phyloP scores from a whole-genome alignment of 2,888 invertebrate genomes.

The Chloroclystis v-ata region DNA sequence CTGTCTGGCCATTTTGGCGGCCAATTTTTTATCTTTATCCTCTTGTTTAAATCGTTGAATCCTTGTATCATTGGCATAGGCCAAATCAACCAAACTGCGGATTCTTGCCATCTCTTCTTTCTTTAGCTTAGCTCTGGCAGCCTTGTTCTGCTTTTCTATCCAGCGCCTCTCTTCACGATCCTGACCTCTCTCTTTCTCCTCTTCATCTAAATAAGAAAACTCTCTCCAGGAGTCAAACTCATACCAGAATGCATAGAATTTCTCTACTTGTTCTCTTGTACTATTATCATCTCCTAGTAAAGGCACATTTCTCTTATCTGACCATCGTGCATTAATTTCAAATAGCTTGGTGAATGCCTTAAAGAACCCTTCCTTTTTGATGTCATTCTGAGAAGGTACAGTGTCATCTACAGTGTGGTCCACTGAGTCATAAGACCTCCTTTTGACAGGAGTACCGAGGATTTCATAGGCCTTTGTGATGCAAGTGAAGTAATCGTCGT shows the following conservation, averaged over 20 bases:
- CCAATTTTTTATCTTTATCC: conserved; percentile 93
- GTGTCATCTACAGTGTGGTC: conserved; percentile 96
- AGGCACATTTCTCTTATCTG: conserved; percentile 91
- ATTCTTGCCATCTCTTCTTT: conserved; percentile 98
- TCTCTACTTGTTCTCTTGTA: conserved; percentile 89
- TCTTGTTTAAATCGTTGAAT: conserved; percentile 95
- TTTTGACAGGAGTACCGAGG: conserved; percentile 85
- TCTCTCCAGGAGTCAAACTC: conserved; percentile 99
- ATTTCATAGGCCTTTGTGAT: conserved; percentile 98
- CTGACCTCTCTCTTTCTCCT: conserved; percentile 98
- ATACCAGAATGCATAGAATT: conserved; percentile 98
- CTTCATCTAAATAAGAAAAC: conserved; percentile 98
- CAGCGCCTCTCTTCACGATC: conserved; percentile 97
- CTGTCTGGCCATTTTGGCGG: conserved; percentile 92
- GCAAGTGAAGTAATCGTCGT: conserved; percentile 98
- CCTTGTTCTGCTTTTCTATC: conserved; percentile 99
- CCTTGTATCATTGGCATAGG: conserved; percentile 95
- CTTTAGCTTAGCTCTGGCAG: conserved; percentile 92
- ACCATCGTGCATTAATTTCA: conserved; percentile 92
- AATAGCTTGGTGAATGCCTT: conserved; percentile 82
- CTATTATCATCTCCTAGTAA: conserved; percentile 87
- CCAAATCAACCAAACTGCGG: conserved; percentile 93
- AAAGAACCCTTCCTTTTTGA: conserved; percentile 88
- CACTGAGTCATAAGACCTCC: conserved; percentile 96
- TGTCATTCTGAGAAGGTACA: conserved; percentile 85